Conservation (phyloP, 2,113 vertebrate genomes). For the Maccullochella peelii region DNA sequence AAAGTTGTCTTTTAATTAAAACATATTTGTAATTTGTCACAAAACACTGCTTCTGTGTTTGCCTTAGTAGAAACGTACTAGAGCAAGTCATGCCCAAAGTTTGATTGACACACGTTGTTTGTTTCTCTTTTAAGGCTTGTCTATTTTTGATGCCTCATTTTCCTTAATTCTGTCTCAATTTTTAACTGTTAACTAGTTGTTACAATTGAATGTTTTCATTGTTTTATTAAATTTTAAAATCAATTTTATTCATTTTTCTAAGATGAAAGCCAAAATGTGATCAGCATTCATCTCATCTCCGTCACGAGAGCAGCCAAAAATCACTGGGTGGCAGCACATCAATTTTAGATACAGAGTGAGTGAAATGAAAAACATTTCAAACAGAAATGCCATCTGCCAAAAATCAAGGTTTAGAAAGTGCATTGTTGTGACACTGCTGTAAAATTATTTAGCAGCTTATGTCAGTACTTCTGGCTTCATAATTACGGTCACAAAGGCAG, state of each 20-base stretch:
- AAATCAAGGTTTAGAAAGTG: conserved; percentile 40
- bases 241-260: conserved; percentile 12
- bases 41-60: conserved; percentile 22
- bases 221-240: conserved; percentile 11
- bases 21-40: conserved; percentile 25
- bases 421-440: conserved; percentile 56
- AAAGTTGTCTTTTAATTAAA: conserved; percentile 40
- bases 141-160: conserved; percentile 17
- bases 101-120: conserved; percentile 56
- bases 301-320: conserved; percentile 35
- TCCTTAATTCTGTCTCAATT: neutral
- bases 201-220: conserved; percentile 1
- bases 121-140: conserved; percentile 33
- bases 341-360: conserved; percentile 35
- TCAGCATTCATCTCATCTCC: conserved; percentile 37
- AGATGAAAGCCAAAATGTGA: conserved; percentile 37
- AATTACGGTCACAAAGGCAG: conserved; percentile 42
- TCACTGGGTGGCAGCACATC: conserved; percentile 29
- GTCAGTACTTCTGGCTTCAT: conserved; percentile 52
- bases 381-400: conserved; percentile 49
- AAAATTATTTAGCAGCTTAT: conserved; percentile 50
- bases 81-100: conserved; percentile 18
- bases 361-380: conserved; percentile 56
- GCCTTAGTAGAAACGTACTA: conserved; percentile 19
- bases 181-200: neutral